Conservation (phyloP, 2,113 vertebrate species). For the Ptyas mucosa region DNA sequence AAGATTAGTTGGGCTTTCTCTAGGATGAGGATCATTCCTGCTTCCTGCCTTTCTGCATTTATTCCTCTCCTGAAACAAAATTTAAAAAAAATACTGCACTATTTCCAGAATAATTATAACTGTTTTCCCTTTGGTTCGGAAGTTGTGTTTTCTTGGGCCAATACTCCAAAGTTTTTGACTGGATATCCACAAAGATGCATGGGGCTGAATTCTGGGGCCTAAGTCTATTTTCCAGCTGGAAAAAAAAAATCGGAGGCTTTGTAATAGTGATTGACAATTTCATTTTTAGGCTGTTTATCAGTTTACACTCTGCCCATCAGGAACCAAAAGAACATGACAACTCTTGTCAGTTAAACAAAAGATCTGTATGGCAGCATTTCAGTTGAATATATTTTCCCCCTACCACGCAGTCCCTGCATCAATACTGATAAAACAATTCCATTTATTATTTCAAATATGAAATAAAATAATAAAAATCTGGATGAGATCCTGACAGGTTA, state of each 20-base stretch:
- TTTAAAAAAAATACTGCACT: too few species aligned
- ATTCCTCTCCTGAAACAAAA: neutral
- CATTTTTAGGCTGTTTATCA: conserved; percentile 67
- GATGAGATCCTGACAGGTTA: conserved; percentile 54
- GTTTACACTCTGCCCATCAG: conserved; percentile 51
- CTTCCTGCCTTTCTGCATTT: neutral
- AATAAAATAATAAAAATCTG: neutral
- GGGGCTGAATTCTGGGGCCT: neutral
- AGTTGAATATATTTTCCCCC: conserved; percentile 48
- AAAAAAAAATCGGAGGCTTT: conserved; percentile 46
- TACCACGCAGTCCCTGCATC: conserved; percentile 41
- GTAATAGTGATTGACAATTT: conserved; percentile 71
- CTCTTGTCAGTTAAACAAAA: conserved; percentile 62
- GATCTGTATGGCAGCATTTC: conserved; percentile 65
- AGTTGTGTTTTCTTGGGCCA: neutral
- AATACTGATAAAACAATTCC: conserved; percentile 61
- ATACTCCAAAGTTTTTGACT: neutral
- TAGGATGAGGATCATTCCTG: neutral
- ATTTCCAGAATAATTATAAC: neutral
- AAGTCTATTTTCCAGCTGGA: conserved; percentile 12
- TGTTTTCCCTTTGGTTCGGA: neutral
- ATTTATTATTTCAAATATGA: conserved; percentile 63
- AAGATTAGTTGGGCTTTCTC: neutral
- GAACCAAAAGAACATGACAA: conserved; percentile 68
- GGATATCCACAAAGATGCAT: neutral